A percentile compares a stretch with the other conserved stretches of the same genome.
Conservation (phyloP, 2,888 invertebrate species). For the Enchytraeus crypticus region DNA sequence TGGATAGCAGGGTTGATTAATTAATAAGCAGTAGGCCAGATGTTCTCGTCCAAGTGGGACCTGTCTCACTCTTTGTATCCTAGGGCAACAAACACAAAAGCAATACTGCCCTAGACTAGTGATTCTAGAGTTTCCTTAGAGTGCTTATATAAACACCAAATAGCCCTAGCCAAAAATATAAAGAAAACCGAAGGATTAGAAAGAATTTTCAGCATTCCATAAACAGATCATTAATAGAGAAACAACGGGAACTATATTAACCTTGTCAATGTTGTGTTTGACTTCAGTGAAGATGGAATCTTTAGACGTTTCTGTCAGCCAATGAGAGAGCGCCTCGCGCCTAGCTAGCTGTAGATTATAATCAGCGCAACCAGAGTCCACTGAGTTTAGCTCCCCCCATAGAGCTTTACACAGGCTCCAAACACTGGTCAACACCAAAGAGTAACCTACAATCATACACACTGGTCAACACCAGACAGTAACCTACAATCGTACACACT, state of each 20-base stretch:
- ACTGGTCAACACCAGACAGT: too few species aligned
- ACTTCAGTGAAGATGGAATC: conserved; percentile 1
- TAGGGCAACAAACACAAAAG: too few species aligned
- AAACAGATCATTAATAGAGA: background rate
- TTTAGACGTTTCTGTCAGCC: conserved; percentile 53
- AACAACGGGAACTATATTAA: background rate
- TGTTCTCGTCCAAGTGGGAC: too few species aligned
- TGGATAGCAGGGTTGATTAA: too few species aligned
- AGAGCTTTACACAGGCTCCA: conserved; percentile 72
- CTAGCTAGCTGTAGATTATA: conserved; percentile 42
- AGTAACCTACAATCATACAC: background rate
- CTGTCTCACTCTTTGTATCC: too few species aligned
- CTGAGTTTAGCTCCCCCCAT: conserved; percentile 66
- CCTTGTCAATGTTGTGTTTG: conserved; percentile 4
- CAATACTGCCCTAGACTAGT: too few species aligned
- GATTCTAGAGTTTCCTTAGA: too few species aligned
- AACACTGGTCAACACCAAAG: conserved; percentile 18
- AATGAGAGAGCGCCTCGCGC: conserved; percentile 58
- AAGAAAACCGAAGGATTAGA: too few species aligned
- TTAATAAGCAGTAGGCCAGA: too few species aligned
- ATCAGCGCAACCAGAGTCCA: background rate
- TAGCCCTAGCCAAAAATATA: too few species aligned
- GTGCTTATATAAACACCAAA: too few species aligned
- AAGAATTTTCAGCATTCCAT: background rate
- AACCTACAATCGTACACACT: too few species aligned